Evolutionary conservation across 2,113 vertebrate genomes (phyloP), one percentile per base, ranked within the genome.

Genomic region (Sorex araneus): DNA sequence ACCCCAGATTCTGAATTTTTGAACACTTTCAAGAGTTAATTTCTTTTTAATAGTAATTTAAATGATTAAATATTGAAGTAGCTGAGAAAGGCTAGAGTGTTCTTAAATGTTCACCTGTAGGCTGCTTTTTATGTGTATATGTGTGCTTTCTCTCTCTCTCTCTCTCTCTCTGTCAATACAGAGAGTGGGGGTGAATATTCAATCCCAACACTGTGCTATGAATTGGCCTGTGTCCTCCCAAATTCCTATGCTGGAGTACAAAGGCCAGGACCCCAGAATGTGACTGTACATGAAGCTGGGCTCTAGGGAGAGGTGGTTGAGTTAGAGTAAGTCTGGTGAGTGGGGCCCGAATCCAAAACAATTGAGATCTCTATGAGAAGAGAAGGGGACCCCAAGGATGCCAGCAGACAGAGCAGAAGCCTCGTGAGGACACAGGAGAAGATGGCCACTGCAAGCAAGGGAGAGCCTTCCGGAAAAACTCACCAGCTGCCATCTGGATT

Each of bases 31-130:
- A 32, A 89, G 19, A 87, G 77, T 66, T 64, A 43, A 82, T 19
- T 91, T 69, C 70, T 75, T 84, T 90, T 47, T 15, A 66, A 87
- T 66, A 89, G 76, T 94, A 32, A 76, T 78, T 87, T 84, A 50
- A n/a, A 25, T 60, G 21, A 3, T 60, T 60, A 60, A 16, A 60
- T 60, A 60, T 60, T 60, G 23, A 60, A 60, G 57, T 60, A 60
- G 19, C 18, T 19, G 57, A 60, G 57, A 60, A 60, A 60, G 6
- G 57, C 18, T 60, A 60, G 47, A 50, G 57, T 60, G 18, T 60
- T 23, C 57, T 60, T 16, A 60, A 60, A 19, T 60, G 57, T 60
- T 60, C 57, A 60, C 18, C 57, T 60, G 57, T 23, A 60, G 19
- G 57, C 23, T 60, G 57, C 23, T 19, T 23, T 60, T 60, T 60